Evolutionary conservation across 2,797 vertebrate genomes (phyloP).

Genomic region (Propithecus deckenii): DNA sequence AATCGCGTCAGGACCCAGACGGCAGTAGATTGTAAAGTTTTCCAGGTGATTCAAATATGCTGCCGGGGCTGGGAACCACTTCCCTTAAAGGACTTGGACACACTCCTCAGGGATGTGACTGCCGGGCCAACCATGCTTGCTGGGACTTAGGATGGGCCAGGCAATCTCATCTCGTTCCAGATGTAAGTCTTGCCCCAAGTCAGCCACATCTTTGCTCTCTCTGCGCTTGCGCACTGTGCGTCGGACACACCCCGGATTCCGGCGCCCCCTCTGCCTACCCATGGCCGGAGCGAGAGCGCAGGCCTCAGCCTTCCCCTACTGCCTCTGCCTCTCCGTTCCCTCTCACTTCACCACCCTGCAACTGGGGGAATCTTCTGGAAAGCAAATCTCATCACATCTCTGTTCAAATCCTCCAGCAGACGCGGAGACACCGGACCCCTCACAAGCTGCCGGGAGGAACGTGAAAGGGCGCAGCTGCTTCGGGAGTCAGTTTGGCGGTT

Average conservation of each 20-base stretch:
- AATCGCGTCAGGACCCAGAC: not conserved
- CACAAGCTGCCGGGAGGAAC: not conserved
- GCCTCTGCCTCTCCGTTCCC: not conserved
- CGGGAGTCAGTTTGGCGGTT: not conserved
- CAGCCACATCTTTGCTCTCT: not conserved
- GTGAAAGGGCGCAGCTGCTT: accelerated
- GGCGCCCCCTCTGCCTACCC: not conserved
- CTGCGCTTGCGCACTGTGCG: not conserved
- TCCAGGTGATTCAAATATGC: not conserved
- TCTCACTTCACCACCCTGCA: not conserved
- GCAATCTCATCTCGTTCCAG: not conserved
- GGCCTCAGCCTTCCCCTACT: not conserved
- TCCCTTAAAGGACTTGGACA: not conserved
- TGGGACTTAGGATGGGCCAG: not conserved
- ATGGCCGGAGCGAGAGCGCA: not conserved
- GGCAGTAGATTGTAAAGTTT: not conserved
- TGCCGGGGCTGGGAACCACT: not conserved
- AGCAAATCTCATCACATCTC: not conserved
- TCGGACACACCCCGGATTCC: accelerated
- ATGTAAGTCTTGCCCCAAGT: not conserved
- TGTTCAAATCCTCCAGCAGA: not conserved
- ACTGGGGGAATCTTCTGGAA: not conserved
- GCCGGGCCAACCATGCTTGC: accelerated
- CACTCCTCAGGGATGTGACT: not conserved
- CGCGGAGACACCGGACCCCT: not conserved